Base-by-base conservation (phyloP, 2,888 invertebrate species). In the Abscondita cerata region DNA sequence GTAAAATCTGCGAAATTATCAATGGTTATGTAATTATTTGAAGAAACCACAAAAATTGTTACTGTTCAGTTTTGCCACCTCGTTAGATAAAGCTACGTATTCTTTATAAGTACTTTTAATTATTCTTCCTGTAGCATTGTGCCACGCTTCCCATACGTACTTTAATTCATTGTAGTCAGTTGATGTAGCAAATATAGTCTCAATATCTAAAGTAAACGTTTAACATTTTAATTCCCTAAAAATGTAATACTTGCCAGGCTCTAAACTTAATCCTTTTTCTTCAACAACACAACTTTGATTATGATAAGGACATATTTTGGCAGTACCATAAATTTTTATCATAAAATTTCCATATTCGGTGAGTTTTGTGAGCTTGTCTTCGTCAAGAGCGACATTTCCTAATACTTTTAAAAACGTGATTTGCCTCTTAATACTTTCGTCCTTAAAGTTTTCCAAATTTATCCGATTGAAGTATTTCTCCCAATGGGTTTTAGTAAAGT, bases 61-160 rank as follows among this genome's bases (percentile, higher is more conserved):
- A 51, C 51, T 16, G 16, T 51, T 51, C 8, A 18, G 13, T 33
- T 5, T 70, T 1, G 89, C 87, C 0, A 87, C 88, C 67, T 82
- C 81, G 71, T 90, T 90, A 75, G 86, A 85, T 64, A 87, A 81
- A 9, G 78, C 74, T 0, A 89, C 86, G 68, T 88, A 89, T 68
- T 84, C 82, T 71, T 83, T 82, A 75, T 87, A 90, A 58, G 84
- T 78, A 0, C 84, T 79, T 34, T 85, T 80, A 72, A 89, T 86
- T 76, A 83, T 83, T 65, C 79, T 85, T 2, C 90, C 90, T 6
- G 87, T 85, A 0, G 80, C 83, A 70, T 88, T 85, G 65, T 89
- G 80, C 83, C 89, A 91, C 0, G 81, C 82, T 70, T 83, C 83
- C 90, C 90, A 91, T 57, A 85, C 85, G 68, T 87, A 85, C 2